These are phyloP conservation scores for Lycophotia porphyrea DNA, from an alignment of 2,888 invertebrate genomes.

Conservation along the genomic window DNA sequence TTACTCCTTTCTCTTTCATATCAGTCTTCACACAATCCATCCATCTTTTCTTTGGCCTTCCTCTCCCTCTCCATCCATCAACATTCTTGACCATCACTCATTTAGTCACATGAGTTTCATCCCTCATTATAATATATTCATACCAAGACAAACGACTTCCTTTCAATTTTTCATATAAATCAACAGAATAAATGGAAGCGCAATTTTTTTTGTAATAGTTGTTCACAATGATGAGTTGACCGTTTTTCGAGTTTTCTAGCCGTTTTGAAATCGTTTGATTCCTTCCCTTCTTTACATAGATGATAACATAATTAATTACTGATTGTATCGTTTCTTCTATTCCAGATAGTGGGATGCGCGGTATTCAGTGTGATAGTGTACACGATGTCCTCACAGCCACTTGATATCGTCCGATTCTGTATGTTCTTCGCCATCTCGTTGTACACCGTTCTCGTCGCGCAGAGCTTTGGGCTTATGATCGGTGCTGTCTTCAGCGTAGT, in stretches of 20 bases:
- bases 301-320: neutral
- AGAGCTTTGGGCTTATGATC: constrained; percentile 97
- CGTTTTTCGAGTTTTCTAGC: neutral
- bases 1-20: no score
- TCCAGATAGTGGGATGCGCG: constrained; percentile 92
- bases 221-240: neutral
- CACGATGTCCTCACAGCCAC: constrained; percentile 97
- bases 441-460: constrained; percentile 96
- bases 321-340: constrained; percentile 50
- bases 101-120: no score
- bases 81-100: no score
- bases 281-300: neutral
- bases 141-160: no score
- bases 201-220: neutral
- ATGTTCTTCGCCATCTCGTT: constrained; percentile 96
- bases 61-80: no score
- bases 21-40: no score
- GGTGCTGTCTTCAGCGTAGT: constrained; percentile 97
- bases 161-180: no score
- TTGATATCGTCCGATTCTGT: constrained; percentile 93
- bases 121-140: no score
- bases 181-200: neutral
- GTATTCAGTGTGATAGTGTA: constrained; percentile 94
- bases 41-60: no score
- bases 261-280: neutral